These are phyloP conservation scores for Amphimedon queenslandica DNA, from an alignment of 37 sponge, comb jelly and placozoan genomes.

Conservation along the genomic window DNA sequence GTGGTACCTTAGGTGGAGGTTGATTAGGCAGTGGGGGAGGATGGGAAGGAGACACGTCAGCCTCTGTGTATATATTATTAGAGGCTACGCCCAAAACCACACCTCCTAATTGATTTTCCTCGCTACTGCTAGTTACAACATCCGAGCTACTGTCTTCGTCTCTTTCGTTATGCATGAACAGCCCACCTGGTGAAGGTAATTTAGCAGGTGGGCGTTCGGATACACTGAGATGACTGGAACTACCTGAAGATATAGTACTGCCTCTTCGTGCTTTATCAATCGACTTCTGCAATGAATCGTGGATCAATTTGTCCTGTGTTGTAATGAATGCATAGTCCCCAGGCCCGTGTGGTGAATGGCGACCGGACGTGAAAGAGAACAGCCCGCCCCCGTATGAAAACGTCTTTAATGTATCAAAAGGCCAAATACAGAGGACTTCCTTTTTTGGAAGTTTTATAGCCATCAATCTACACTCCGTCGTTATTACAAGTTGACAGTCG, in stretches of 20 bases:
- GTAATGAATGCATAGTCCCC: slow-evolving; percentile 59
- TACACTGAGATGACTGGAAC: neutral
- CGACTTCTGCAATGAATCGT: slow-evolving; percentile 17
- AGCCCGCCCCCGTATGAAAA: slow-evolving; percentile 39
- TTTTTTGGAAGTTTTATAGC: neutral
- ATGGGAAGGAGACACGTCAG: neutral
- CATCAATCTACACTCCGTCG: neutral
- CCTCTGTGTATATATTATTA: neutral
- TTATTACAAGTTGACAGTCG: slow-evolving; percentile 34
- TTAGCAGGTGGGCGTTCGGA: slow-evolving; percentile 23
- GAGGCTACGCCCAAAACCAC: neutral
- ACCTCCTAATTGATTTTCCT: neutral
- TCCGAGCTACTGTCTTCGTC: neutral
- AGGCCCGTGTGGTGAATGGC: slow-evolving; percentile 66
- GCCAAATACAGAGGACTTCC: slow-evolving; percentile 60
- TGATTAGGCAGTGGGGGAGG: slow-evolving; percentile 2
- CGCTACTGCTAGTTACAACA: neutral
- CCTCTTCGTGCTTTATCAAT: slow-evolving; percentile 12
- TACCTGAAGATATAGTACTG: neutral
- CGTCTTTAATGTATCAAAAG: slow-evolving; percentile 35
- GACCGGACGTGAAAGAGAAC: slow-evolving; percentile 54
- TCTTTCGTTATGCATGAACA: too few relatives aligned
- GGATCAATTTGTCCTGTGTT: slow-evolving; percentile 40
- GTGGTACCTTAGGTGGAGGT: slow-evolving; percentile 8
- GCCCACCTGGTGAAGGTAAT: slow-evolving; percentile 13